Evolutionary conservation across 2,797 vertebrate genomes (phyloP), one percentile per base, ranked within the genome.

Genomic region (Anguilla megastoma): DNA sequence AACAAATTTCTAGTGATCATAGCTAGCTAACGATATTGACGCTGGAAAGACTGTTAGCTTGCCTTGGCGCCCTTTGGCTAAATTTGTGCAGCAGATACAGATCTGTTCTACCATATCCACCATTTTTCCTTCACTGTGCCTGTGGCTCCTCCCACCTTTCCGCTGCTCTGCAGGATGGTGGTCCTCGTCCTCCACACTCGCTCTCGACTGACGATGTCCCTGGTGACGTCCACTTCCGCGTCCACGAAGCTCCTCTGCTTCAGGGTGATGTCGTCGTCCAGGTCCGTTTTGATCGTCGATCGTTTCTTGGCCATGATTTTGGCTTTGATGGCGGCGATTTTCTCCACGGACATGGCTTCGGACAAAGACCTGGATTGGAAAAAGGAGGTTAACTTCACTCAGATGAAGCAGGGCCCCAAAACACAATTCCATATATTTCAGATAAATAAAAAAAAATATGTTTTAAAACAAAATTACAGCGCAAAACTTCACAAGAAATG

Each of bases 231-330:
- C 91, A 98, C 97, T 91, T 99, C 99, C 0, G 99, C 98, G 71
- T 99, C 98, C 91, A 99, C 99, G 91, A 99, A 99, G 94, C 98
- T 99, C 92, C 98, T 97, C 95, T 99, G 98, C 92, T 99, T 99
- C 90, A 98, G 96, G 87, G 97, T 98, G 92, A 99, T 98, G 91
- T 99, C 98, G 66, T 99, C 98, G 88, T 99, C 98, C 93, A 99
- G 93, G 93, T 99, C 99, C 0, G 98, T 98, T 95, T 99, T 99
- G 93, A 99, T 99, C 90, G 98, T 99, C 45, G 98, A 98, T 90
- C 98, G 97, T 94, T 99, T 99, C 95, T 99, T 99, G 85, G 98
- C 99, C 98, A 99, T 99, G 91, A 99, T 99, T 94, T 99, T 99
- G 91, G 99, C 99, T 94, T 99, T 99, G 95, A 99, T 99, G 93